Base-by-base conservation (phyloP, 2,797 vertebrate species). In the Carduelis carduelis region DNA sequence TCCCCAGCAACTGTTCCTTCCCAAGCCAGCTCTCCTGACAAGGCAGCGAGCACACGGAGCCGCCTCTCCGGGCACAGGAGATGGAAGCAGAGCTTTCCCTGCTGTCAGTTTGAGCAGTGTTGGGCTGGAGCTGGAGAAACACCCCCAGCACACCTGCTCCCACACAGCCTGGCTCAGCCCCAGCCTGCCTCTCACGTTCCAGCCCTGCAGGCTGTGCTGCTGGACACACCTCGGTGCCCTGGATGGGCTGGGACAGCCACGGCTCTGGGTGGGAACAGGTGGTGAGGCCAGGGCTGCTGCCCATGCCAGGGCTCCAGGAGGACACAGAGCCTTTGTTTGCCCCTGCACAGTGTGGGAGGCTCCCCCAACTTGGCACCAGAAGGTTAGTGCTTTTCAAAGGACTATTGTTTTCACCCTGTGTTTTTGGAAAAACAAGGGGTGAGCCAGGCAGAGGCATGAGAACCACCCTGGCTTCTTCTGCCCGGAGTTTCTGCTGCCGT, bases 1-100 rank as follows among this genome's bases (percentile, higher is more conserved):
- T 70, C 66, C 43, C 52, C 91, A 77, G 95, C 95, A 89, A 79
- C 89, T 92, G 83, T 72, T 93, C 89, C 91, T 77, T 74, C 78
- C 64, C 81, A 6, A 83, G 74, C 10, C 88, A 64, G 57, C 93
- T 68, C 90, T 61, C 19, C 83, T 37, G 80, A 32, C 61, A n/a
- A 52, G 86, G 24, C 82, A 52, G 70, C 26, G 39, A 50, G 70
- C 66, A 2, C 65, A 2, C 1, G 8, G 83, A 74, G 87, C 82
- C 0, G 52, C 86, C 57, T 75, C 79, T 63, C 89, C 44, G 55
- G 0, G 83, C 76, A 3, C 74, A 7, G 87, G 80, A 64, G 87
- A 46, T 3, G 60, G 32, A 8, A 41, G 0, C 20, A 16, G 94
- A 83, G 80, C 63, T 89, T 32, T 8, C 46, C 63, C 86, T n/a